A percentile compares a stretch with the other conserved stretches of the same genome.
phyloP scores from a whole-genome alignment of 2,888 invertebrate genomes.

The Ectemnius continuus region DNA sequence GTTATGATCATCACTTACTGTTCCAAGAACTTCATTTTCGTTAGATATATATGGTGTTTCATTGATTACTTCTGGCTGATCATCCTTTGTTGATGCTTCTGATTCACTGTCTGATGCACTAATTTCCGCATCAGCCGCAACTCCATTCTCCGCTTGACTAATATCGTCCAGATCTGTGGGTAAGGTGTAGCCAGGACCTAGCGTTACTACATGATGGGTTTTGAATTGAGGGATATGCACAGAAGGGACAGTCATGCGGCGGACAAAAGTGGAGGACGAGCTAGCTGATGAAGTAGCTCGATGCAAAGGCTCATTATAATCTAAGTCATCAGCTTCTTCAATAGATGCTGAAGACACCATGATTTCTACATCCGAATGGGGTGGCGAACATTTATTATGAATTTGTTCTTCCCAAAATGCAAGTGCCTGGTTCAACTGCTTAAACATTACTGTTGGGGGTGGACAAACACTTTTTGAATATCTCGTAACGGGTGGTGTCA shows the following conservation, averaged over 20 bases:
- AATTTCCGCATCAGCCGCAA: conserved; percentile 79
- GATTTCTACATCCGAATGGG: conserved; percentile 48
- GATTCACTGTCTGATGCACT: conserved; percentile 82
- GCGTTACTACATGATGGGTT: conserved; percentile 75
- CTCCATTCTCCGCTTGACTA: conserved; percentile 84
- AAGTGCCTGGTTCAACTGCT: conserved; percentile 78
- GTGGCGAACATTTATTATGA: conserved; percentile 59
- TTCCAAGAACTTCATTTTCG: conserved; percentile 80
- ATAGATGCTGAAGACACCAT: conserved; percentile 33
- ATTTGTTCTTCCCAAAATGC: conserved; percentile 75
- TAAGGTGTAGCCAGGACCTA: conserved; percentile 75
- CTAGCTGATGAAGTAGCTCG: too few relatives aligned
- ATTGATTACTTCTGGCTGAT: conserved; percentile 76
- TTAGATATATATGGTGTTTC: conserved; percentile 79
- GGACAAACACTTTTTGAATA: conserved; percentile 71
- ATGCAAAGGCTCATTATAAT: conserved; percentile 18
- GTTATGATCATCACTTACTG: conserved; percentile 70
- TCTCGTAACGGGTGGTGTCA: conserved; percentile 54
- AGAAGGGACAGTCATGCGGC: conserved; percentile 73
- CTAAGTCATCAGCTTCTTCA: conserved; percentile 21
- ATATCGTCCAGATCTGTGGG: conserved; percentile 85
- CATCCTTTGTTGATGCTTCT: conserved; percentile 81
- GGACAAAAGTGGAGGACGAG: conserved; percentile 31
- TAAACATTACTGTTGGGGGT: conserved; percentile 79
- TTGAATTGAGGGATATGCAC: conserved; percentile 70